Conservation (phyloP, 2,888 invertebrate genomes). For the Oscheius sp. region DNA sequence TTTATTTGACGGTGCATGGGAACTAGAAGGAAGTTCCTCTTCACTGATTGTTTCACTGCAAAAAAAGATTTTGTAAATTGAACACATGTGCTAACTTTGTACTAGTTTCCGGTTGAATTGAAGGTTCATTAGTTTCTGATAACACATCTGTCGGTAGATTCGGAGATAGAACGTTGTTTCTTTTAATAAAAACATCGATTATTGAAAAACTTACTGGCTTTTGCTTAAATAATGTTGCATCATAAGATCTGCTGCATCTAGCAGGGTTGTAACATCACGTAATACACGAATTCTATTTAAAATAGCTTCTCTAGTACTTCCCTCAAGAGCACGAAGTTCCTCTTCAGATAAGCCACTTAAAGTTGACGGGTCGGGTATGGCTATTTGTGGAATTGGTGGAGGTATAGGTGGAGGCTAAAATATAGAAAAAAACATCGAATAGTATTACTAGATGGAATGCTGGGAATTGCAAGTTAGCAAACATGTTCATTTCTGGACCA, state of each 20-base stretch:
- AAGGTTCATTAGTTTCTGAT: not conserved
- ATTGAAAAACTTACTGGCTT: slow-evolving; percentile 15
- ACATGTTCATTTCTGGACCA: not conserved
- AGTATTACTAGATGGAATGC: not conserved
- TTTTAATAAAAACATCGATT: not conserved
- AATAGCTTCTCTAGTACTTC: slow-evolving; percentile 78
- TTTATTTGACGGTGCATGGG: too few relatives aligned
- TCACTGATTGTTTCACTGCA: not conserved
- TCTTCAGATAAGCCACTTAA: slow-evolving; percentile 80
- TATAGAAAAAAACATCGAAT: not conserved
- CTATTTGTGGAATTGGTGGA: not conserved
- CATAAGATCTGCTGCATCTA: slow-evolving; percentile 86
- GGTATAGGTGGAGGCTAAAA: slow-evolving; percentile 12
- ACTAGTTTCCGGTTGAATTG: not conserved
- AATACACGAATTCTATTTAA: slow-evolving; percentile 88
- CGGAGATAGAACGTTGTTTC: not conserved
- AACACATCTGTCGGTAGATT: not conserved
- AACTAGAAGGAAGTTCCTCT: too few relatives aligned
- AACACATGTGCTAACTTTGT: not conserved
- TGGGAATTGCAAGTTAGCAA: not conserved
- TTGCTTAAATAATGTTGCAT: slow-evolving; percentile 40
- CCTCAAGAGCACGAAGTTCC: slow-evolving; percentile 77
- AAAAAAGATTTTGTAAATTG: not conserved
- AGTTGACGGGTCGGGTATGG: slow-evolving; percentile 69
- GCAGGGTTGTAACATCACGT: slow-evolving; percentile 84